Percentiles rank a stretch among this genome's conserved stretches.
phyloP scores from a whole-genome alignment of 1,140 invertebrate species.

The Lepidurus packardi region DNA sequence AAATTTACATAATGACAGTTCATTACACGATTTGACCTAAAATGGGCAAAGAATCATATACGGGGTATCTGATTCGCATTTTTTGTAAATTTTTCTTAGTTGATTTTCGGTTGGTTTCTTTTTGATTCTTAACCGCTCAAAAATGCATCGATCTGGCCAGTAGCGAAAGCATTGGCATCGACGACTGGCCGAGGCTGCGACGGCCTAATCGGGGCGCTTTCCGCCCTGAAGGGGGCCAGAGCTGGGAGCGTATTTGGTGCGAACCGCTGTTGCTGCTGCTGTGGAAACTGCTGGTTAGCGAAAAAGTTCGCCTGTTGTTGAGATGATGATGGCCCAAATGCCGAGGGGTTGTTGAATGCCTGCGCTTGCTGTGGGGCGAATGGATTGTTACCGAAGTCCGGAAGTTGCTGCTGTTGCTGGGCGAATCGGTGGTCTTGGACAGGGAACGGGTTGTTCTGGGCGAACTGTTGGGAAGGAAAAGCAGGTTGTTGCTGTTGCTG shows the following conservation, averaged over 20 bases:
- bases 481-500: conserved; percentile 30
- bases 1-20: no score
- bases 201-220: conserved; percentile 28
- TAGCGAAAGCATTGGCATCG: conserved; percentile 42
- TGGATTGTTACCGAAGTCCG: conserved; percentile 36
- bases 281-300: conserved; percentile 29
- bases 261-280: conserved; percentile 34
- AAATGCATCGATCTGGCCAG: conserved; percentile 72
- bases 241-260: conserved; percentile 26
- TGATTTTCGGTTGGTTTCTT: background rate
- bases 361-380: conserved; percentile 53
- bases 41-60: background rate
- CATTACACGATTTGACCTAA: no score
- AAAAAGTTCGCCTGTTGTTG: conserved; percentile 25
- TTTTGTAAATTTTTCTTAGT: background rate
- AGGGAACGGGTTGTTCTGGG: conserved; percentile 17
- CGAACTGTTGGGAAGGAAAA: background rate
- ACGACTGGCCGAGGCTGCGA: conserved; percentile 27
- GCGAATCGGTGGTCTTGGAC: conserved; percentile 12
- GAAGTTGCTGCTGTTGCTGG: background rate
- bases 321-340: background rate
- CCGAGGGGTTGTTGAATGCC: conserved; percentile 52
- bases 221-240: conserved; percentile 42
- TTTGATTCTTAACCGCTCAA: conserved; percentile 49
- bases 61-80: background rate